A percentile compares a stretch with the other conserved stretches of the same genome.
phyloP scores from a whole-genome alignment of 2,113 vertebrate genomes.

The Oreochromis spilurus region DNA sequence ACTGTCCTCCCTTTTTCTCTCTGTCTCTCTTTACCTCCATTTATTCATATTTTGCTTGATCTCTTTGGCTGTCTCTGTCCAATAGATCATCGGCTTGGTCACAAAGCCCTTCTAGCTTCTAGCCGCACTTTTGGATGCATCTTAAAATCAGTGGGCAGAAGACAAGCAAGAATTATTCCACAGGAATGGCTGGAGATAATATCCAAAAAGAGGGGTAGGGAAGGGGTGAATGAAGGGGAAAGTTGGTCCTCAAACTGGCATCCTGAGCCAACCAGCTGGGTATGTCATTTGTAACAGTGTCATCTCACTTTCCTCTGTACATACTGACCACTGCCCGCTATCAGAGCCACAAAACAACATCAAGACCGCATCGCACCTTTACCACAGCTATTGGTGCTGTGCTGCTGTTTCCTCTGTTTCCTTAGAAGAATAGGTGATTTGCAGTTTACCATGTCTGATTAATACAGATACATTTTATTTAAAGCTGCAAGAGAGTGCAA shows the following conservation, averaged over 20 bases:
- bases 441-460: fast-evolving
- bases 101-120: slow-evolving; percentile 15
- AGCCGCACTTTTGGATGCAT: neutral
- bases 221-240: neutral
- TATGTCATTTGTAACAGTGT: slow-evolving; percentile 39
- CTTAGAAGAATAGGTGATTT: neutral
- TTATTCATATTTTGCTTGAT: neutral
- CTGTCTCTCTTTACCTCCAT: neutral
- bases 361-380: neutral
- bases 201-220: neutral
- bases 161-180: neutral
- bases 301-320: slow-evolving; percentile 23
- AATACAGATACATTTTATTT: neutral
- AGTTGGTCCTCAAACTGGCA: slow-evolving; percentile 5
- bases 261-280: slow-evolving; percentile 30
- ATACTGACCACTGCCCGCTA: neutral
- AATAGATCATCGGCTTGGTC: slow-evolving; percentile 28
- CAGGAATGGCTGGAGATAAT: neutral
- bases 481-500: neutral
- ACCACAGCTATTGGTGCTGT: neutral
- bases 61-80: neutral
- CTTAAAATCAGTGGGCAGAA: neutral
- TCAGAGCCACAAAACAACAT: neutral
- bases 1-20: slow-evolving; percentile 13
- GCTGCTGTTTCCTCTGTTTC: neutral